Conservation (phyloP, 2,888 invertebrate genomes). For the Tipula confusa region DNA sequence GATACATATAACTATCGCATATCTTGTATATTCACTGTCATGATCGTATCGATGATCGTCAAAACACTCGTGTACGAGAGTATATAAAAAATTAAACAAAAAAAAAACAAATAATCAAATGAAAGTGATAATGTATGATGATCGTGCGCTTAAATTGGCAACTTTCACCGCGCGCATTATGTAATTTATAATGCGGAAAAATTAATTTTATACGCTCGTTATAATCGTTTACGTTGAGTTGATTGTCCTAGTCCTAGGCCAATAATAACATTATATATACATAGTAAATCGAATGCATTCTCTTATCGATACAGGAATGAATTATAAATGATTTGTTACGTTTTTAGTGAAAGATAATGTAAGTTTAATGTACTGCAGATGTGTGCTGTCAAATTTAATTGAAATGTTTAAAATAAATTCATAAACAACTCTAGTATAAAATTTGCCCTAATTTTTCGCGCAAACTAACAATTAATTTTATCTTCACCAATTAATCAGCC, state of each 20-base stretch:
- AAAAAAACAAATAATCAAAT: not conserved
- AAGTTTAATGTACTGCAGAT: not conserved
- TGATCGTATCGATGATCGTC: slow-evolving; percentile 16
- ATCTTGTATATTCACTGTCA: not conserved
- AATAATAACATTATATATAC: not conserved
- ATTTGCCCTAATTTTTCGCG: not conserved
- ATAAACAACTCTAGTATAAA: not conserved
- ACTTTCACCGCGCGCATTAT: not conserved
- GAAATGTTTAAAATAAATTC: not conserved
- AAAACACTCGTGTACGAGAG: not conserved
- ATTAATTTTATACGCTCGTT: not conserved
- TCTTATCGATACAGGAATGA: not conserved
- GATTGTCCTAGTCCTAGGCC: slow-evolving; percentile 14
- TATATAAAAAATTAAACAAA: not conserved
- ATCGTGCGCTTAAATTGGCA: not conserved
- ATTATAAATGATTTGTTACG: not conserved
- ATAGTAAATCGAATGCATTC: not conserved
- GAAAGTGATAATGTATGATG: not conserved
- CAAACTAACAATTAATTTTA: not conserved
- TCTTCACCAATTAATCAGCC: not conserved
- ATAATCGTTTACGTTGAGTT: not conserved
- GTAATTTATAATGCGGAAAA: not conserved
- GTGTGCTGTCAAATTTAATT: not conserved
- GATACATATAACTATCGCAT: not conserved
- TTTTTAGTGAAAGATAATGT: not conserved